phyloP scores from a whole-genome alignment of 2,113 vertebrate genomes.

The Dasypus novemcinctus region DNA sequence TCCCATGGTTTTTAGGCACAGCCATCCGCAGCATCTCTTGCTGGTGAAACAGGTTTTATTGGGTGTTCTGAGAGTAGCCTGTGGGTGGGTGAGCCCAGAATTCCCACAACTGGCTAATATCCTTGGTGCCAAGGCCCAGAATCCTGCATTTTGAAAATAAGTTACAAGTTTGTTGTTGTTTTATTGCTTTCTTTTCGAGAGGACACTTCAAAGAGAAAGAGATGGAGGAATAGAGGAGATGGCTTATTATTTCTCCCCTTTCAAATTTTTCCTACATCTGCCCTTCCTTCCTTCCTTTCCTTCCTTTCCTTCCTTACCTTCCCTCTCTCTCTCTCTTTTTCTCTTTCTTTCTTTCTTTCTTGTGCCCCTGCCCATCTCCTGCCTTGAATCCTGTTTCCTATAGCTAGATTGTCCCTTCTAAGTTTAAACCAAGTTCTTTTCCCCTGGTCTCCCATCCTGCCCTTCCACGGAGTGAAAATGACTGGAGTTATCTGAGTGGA shows the following conservation, averaged over 20 bases:
- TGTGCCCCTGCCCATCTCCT: too few relatives aligned
- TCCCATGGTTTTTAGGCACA: neutral
- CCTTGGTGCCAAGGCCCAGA: too few relatives aligned
- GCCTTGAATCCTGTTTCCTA: neutral
- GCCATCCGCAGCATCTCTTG: rapidly evolving
- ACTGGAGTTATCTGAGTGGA: neutral
- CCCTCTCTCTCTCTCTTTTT: too few relatives aligned
- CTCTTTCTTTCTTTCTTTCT: neutral
- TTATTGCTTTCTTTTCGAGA: neutral
- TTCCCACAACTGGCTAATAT: neutral
- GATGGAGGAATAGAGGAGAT: neutral
- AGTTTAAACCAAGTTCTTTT: neutral
- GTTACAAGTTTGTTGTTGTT: neutral
- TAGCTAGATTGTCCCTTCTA: neutral
- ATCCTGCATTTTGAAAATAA: neutral
- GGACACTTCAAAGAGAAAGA: neutral
- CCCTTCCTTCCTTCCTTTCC: neutral
- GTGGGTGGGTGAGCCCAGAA: neutral
- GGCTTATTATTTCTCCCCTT: neutral
- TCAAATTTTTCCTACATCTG: neutral
- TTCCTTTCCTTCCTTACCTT: rapidly evolving
- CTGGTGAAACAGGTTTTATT: neutral
- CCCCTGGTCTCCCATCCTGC: neutral
- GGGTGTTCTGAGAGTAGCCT: neutral
- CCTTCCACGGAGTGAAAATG: rapidly evolving